phyloP scores from a whole-genome alignment of 2,888 invertebrate genomes.

The Iselma pallidipennis region DNA sequence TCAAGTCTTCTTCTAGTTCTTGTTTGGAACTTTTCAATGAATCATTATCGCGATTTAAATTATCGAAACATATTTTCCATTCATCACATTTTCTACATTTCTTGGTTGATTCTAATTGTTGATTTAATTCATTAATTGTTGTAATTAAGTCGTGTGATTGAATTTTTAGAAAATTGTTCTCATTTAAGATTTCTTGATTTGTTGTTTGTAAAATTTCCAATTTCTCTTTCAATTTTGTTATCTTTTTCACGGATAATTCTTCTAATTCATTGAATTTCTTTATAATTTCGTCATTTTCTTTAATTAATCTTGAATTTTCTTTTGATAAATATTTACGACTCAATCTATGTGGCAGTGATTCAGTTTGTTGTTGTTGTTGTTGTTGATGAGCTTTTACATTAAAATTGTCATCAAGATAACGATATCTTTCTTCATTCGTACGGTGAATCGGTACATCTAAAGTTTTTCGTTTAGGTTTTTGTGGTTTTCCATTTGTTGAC shows the following conservation, averaged over 20 bases:
- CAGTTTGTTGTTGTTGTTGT: conserved; percentile 33
- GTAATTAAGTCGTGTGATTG: conserved; percentile 59
- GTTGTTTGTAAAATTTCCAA: conserved; percentile 62
- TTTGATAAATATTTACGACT: conserved; percentile 52
- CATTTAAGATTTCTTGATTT: conserved; percentile 65
- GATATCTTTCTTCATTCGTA: conserved; percentile 13
- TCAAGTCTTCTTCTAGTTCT: conserved; percentile 67
- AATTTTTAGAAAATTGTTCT: conserved; percentile 62
- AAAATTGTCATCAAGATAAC: conserved; percentile 35
- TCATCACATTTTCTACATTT: conserved; percentile 53
- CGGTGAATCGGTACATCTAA: conserved; percentile 48
- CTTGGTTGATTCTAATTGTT: conserved; percentile 58
- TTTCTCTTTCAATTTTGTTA: conserved; percentile 66
- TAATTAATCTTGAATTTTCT: conserved; percentile 59
- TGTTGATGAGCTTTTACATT: not conserved
- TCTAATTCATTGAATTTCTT: conserved; percentile 58
- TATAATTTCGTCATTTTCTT: conserved; percentile 60
- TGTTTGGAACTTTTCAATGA: conserved; percentile 61
- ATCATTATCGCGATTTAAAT: conserved; percentile 58
- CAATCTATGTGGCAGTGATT: conserved; percentile 28
- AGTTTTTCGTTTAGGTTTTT: conserved; percentile 42
- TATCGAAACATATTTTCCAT: conserved; percentile 59
- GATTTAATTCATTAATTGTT: conserved; percentile 61
- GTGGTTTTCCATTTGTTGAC: conserved; percentile 32
- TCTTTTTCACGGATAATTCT: conserved; percentile 61